A percentile compares a stretch with the other conserved stretches of the same genome.
Evolutionary conservation across 2,888 invertebrate species (phyloP).

Genomic region (Coremacera marginata): DNA sequence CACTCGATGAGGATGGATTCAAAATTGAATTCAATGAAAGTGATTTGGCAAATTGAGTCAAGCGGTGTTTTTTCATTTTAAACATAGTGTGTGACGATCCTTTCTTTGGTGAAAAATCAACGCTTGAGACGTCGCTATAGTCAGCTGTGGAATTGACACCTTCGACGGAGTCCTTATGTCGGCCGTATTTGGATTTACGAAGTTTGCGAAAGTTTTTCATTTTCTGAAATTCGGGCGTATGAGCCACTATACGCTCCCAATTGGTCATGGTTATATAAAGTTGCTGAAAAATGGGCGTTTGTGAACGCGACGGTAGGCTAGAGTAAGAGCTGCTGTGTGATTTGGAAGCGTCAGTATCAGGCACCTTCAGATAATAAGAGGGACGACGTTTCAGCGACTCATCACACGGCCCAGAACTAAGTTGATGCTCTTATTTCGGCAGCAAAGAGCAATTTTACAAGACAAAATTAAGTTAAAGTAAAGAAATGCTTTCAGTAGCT

Average conservation of each 20-base stretch:
- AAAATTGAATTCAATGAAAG: constrained; percentile 52
- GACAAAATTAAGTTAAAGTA: no score
- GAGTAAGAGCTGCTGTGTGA: constrained; percentile 53
- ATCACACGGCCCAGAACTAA: not conserved
- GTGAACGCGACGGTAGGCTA: constrained; percentile 65
- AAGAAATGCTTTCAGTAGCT: no score
- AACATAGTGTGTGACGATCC: constrained; percentile 43
- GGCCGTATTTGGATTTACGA: constrained; percentile 43
- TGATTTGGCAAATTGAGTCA: constrained; percentile 55
- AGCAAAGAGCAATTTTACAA: not conserved
- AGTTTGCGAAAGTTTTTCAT: constrained; percentile 53
- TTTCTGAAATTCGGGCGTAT: constrained; percentile 56
- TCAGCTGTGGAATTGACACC: constrained; percentile 45
- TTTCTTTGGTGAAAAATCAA: constrained; percentile 49
- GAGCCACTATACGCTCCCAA: constrained; percentile 63
- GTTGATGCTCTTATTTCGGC: constrained; percentile 11
- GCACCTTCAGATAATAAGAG: constrained; percentile 50
- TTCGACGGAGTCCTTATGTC: constrained; percentile 31
- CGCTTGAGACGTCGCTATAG: constrained; percentile 53
- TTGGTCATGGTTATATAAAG: constrained; percentile 68
- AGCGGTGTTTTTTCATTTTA: constrained; percentile 48
- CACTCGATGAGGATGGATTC: constrained; percentile 52
- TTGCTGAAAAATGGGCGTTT: constrained; percentile 72
- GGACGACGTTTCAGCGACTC: constrained; percentile 50
- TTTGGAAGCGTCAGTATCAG: constrained; percentile 51